Base-by-base conservation (phyloP, 2,113 vertebrate genomes). In the Caloenas nicobarica region DNA sequence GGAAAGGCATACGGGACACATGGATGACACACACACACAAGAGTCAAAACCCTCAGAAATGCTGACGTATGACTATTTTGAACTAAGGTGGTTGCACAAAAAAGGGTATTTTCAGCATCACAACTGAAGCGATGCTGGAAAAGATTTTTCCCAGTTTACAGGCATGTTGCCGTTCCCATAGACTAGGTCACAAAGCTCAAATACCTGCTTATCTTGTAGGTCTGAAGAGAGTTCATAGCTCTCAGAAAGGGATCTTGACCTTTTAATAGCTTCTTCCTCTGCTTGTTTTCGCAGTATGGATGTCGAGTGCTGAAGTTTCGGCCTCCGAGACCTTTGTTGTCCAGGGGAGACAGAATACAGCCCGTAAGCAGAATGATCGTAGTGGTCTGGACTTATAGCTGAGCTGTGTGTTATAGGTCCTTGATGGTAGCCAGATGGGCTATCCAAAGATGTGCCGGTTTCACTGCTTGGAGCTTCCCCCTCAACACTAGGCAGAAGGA, bases 211-310 rank as follows among this genome's bases (percentile, higher is more conserved):
- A 97, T 99, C 99, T 97, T 99, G 99, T 73, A 99, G 98, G 97
- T 99, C 99, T 12, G 99, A 99, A 76, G 99, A 99, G 97, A 99
- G 99, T 98, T 99, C 99, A 98, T 99, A 99, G 98, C 99, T 99
- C 98, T 99, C 99, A 2, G 99, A 99, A 84, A 99, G 98, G 0
- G 99, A 99, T 79, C 99, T 97, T 1, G 99, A 99, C 86, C 99
- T 98, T 96, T 99, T 99, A 97, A 99, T 99, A 93, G 99, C 99
- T 88, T 99, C 99, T 78, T 99, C 99, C 96, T 99, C 99, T 0
- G 99, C 99, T 96, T 99, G 99, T 96, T 99, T 99, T 64, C 99
- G 98, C 83, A 99, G 98, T 94, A 99, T 99, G 86, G 99, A 99
- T 53, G 99, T 98, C 2, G 99, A 99, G 96, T 99, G 99, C 97